Evolutionary conservation across 2,888 invertebrate genomes (phyloP).

Genomic region (Conus canariensis): DNA sequence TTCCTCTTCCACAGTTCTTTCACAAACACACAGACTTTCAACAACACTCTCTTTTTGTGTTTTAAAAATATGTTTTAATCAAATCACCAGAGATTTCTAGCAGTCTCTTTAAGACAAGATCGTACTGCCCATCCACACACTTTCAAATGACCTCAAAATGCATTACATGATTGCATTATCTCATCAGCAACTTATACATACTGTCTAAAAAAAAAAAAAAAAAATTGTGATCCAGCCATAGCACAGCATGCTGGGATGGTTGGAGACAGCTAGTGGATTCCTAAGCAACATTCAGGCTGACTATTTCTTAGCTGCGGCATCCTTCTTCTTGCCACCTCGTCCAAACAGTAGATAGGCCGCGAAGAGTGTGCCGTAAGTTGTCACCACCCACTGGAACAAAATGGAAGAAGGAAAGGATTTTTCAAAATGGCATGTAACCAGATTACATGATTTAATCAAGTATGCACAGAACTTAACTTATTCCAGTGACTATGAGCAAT

Average conservation of each 20-base stretch:
- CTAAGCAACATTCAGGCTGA: neutral
- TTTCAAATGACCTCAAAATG: neutral
- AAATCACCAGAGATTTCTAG: too few relatives aligned
- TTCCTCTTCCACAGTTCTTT: too few relatives aligned
- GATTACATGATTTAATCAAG: too few relatives aligned
- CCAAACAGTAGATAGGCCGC: constrained; percentile 42
- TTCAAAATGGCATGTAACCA: too few relatives aligned
- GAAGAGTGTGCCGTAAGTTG: constrained; percentile 51
- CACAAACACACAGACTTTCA: too few relatives aligned
- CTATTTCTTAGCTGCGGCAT: constrained; percentile 2
- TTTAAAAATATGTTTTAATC: too few relatives aligned
- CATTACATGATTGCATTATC: neutral
- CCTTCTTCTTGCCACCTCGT: constrained; percentile 34
- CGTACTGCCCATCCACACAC: too few relatives aligned
- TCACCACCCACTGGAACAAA: constrained; percentile 50
- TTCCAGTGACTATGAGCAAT: too few relatives aligned
- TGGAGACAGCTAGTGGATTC: neutral
- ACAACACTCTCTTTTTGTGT: too few relatives aligned
- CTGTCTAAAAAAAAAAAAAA: neutral
- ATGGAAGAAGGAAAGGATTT: neutral
- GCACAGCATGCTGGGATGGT: neutral
- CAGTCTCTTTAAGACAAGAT: too few relatives aligned
- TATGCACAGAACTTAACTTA: too few relatives aligned
- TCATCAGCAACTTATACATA: neutral
- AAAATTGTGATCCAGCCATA: neutral